Evolutionary conservation across 2,888 invertebrate genomes (phyloP).

Genomic region (Mythimna albipuncta): DNA sequence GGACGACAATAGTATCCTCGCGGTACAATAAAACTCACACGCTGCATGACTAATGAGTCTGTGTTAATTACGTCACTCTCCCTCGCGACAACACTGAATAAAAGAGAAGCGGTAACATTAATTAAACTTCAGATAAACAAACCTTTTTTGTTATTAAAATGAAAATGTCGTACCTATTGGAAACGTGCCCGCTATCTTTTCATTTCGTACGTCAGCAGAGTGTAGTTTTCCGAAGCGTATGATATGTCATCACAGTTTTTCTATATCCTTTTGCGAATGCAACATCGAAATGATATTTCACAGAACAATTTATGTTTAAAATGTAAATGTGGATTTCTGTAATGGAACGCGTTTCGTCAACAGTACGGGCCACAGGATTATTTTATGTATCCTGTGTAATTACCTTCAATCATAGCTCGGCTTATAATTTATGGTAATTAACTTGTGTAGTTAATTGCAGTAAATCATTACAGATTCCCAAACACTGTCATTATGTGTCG

Average conservation of each 20-base stretch:
- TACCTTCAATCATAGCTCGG: slow-evolving; percentile 37
- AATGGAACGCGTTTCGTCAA: slow-evolving; percentile 23
- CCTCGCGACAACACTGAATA: slow-evolving; percentile 41
- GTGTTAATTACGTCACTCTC: slow-evolving; percentile 50
- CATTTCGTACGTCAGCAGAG: slow-evolving; percentile 48
- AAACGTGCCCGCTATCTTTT: slow-evolving; percentile 43
- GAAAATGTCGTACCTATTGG: slow-evolving; percentile 29
- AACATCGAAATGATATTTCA: slow-evolving; percentile 47
- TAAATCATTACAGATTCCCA: slow-evolving; percentile 42
- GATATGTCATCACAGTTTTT: slow-evolving; percentile 27
- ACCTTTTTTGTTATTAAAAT: slow-evolving; percentile 45
- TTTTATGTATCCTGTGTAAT: slow-evolving; percentile 33
- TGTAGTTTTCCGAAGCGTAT: slow-evolving; percentile 34
- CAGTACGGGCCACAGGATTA: slow-evolving; percentile 26
- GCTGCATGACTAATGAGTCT: slow-evolving; percentile 43
- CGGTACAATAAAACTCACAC: slow-evolving; percentile 49
- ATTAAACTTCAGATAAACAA: slow-evolving; percentile 43
- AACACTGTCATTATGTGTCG: slow-evolving; percentile 37
- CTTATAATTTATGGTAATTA: slow-evolving; percentile 46
- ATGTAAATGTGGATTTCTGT: slow-evolving; percentile 35
- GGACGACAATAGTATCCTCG: slow-evolving; percentile 12
- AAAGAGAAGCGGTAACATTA: slow-evolving; percentile 43
- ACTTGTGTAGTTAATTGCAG: slow-evolving; percentile 31
- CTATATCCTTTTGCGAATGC: slow-evolving; percentile 26
- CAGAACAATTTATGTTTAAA: slow-evolving; percentile 40